These are phyloP conservation scores for Halictus quadricinctus DNA, from an alignment of 2,888 invertebrate species.

Conservation along the genomic window DNA sequence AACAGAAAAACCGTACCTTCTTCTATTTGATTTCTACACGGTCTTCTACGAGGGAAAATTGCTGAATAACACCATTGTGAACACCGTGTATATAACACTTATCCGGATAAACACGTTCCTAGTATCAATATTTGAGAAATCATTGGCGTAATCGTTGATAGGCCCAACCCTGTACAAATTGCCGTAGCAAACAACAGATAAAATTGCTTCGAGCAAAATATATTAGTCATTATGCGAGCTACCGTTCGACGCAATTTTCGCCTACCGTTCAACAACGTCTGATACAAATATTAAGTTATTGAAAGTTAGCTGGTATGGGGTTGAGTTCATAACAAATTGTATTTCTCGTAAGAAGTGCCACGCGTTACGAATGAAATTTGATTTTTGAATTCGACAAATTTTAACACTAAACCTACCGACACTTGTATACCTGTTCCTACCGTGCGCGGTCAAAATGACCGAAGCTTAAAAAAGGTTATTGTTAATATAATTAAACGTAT, in stretches of 20 bases:
- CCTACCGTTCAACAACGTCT: not conserved
- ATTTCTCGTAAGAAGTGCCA: not conserved
- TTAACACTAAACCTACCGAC: no score
- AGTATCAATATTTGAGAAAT: not conserved
- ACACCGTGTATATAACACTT: not conserved
- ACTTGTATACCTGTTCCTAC: no score
- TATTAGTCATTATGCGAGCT: not conserved
- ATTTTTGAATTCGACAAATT: no score
- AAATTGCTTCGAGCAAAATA: not conserved
- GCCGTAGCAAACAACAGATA: constrained; percentile 2
- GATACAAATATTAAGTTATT: not conserved
- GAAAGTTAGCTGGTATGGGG: not conserved
- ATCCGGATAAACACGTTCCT: not conserved
- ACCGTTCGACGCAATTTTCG: not conserved
- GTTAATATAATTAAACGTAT: no score
- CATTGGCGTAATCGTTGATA: not conserved
- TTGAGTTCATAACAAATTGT: not conserved
- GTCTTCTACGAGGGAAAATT: not conserved
- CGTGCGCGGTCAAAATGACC: no score
- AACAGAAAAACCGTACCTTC: not conserved
- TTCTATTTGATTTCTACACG: not conserved
- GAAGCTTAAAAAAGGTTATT: no score
- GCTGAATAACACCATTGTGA: not conserved
- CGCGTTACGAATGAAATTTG: not conserved
- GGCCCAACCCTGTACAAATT: not conserved